Base-by-base conservation (phyloP, 2,113 vertebrate genomes). In the Quiscalus mexicanus region DNA sequence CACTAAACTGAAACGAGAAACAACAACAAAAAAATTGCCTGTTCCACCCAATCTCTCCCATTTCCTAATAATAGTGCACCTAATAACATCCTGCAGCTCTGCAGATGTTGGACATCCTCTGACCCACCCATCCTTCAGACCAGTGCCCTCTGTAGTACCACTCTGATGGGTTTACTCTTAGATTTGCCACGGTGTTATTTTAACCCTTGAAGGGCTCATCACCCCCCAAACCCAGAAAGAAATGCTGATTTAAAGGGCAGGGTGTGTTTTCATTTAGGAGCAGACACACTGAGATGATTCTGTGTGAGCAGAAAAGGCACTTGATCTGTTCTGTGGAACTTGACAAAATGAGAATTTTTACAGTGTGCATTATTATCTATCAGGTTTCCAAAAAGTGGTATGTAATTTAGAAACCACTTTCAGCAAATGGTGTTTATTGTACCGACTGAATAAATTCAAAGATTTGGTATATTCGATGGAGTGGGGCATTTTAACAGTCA, bases 351-450 rank as follows among this genome's bases (percentile, higher is more conserved):
- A 95, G 83, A 84, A 28, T 14, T 49, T 87, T 80, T 45, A 30
- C 44, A 71, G 62, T 2, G 10, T 52, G 16, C 58, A 87, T 94
- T 89, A 87, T 95, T 81, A 87, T 82, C 73, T 75, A 64, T 44
- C 56, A 81, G 70, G 37, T 53, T 45, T 42, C 55, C 35, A 84
- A 87, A 94, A 91, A 88, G n/a, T 3, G 2, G 3, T 22, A 19
- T 76, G 85, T 89, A 45, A 93, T 84, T 93, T 84, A 93, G 58
- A 87, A 96, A 77, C 49, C 41, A 22, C 52, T 73, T 62, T 86
- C 59, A 78, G 68, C 39, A 92, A 90, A 79, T 8, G 25, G 49
- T 52, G 56, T 78, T 84, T 84, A 65, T 75, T 93, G 65, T 58
- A 47, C 25, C 18, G 18, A 71, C 59, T 37, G 49, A 12, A 78